Base-by-base conservation (phyloP, 2,888 invertebrate genomes). In the Pseudolycoriella hygida region DNA sequence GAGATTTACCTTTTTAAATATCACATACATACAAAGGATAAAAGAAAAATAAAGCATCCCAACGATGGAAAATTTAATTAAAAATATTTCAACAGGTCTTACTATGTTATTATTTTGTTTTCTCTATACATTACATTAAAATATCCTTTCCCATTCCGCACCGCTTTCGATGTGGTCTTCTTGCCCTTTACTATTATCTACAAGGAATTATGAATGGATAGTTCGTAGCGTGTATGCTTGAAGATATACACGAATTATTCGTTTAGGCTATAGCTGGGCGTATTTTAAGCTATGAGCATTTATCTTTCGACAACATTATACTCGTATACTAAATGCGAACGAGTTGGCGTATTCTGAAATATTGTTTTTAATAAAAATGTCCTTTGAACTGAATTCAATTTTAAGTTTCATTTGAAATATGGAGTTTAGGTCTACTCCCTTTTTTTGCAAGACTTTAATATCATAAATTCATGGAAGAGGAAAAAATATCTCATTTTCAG, bases 341-440 rank as follows among this genome's bases (percentile, higher is more conserved):
- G 25, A 25, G 25, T 25, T 25, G 25, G 17, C 15, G 39, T 15
- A 39, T 14, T 17, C 39, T 14, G 30, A 44, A 44, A 39, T 44
- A 44, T 44, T 44, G 44, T 44, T 44, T 44, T 44, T 44, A 44
- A 44, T 44, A 44, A 44, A 44, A 44, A 38, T 44, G 44, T 44
- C 44, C 44, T 44, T 44, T 44, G 44, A 44, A 44, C 44, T 44
- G 19, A 43, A 43, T 43, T 43, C 19, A 38, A 43, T 43, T 14
- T 20, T 37, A 34, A 43, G 34, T 37, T 43, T 19, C 20, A 18
- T 43, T 43, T 43, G 34, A 25, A 25, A 25, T 25, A 25, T 25
- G 25, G 25, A 34, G 12, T 34, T 5, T 34, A 12, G 12, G 34
- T 12, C 8, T 34, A 34, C 4, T 10, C 15, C 11, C 12, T 34